phyloP scores from a whole-genome alignment of 2,888 invertebrate species.

The Arenicola marina region DNA sequence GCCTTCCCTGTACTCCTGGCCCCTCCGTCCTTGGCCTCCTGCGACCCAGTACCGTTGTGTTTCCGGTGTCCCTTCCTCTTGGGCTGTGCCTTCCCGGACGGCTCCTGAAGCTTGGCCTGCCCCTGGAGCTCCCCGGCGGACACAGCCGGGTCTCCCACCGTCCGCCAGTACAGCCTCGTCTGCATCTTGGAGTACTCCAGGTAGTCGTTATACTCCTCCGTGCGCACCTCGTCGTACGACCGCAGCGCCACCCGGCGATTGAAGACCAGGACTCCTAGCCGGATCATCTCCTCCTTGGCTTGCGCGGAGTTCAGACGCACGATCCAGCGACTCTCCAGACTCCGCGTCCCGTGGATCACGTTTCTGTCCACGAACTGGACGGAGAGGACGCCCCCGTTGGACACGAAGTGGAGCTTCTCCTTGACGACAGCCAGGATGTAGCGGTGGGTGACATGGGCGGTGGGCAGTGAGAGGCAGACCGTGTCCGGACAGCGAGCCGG shows the following conservation, averaged over 20 bases:
- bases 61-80: neutral
- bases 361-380: conserved; percentile 19
- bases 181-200: neutral
- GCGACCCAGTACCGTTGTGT: too few species aligned
- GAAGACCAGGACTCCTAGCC: conserved; percentile 5
- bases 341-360: conserved; percentile 13
- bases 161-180: neutral
- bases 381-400: neutral
- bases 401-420: neutral
- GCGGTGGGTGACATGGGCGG: conserved; percentile 15
- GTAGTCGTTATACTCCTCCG: conserved; percentile 22
- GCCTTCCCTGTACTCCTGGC: too few species aligned
- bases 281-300: conserved; percentile 8
- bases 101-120: neutral
- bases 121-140: neutral
- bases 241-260: conserved; percentile 9
- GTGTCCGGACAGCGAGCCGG: conserved; percentile 7
- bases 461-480: conserved; percentile 16
- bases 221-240: conserved; percentile 15
- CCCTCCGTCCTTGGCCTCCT: too few species aligned
- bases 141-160: neutral
- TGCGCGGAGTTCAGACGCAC: conserved; percentile 3
- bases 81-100: neutral
- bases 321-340: conserved; percentile 19
- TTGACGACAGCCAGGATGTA: conserved; percentile 15